These are phyloP conservation scores for Chydorus sphaericus DNA, from an alignment of 2,888 invertebrate genomes.

Conservation along the genomic window DNA sequence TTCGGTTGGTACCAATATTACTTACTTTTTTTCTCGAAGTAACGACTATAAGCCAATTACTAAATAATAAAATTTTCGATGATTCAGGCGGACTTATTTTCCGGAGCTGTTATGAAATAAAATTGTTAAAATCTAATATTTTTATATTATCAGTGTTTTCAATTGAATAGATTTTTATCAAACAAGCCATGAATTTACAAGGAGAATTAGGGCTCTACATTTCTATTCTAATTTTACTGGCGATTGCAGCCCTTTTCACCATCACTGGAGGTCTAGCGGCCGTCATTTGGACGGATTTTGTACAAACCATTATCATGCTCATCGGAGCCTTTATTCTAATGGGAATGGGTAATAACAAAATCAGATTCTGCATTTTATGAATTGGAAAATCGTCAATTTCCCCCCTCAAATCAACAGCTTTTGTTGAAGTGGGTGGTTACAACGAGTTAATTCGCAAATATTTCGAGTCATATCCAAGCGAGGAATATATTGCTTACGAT, in stretches of 20 bases:
- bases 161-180: slow-evolving; percentile 35
- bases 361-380: too few relatives aligned
- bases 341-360: slow-evolving; percentile 30
- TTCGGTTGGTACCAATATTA: slow-evolving; percentile 34
- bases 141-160: too few relatives aligned
- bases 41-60: too few relatives aligned
- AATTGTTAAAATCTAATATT: too few relatives aligned
- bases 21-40: too few relatives aligned
- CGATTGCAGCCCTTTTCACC: slow-evolving; percentile 34
- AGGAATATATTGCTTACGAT: slow-evolving; percentile 21
- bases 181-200: slow-evolving; percentile 26
- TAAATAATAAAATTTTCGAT: background rate
- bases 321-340: slow-evolving; percentile 33
- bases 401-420: too few relatives aligned
- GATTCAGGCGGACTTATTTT: slow-evolving; percentile 32
- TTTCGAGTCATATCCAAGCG: slow-evolving; percentile 28
- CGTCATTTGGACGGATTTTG: slow-evolving; percentile 37
- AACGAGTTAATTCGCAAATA: slow-evolving; percentile 28
- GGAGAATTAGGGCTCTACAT: slow-evolving; percentile 33
- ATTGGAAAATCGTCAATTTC: too few relatives aligned
- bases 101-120: too few relatives aligned
- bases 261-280: slow-evolving; percentile 35
- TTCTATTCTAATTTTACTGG: slow-evolving; percentile 31
- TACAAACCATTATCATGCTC: slow-evolving; percentile 35
- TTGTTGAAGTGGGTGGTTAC: slow-evolving; percentile 34